These are phyloP conservation scores for Drosophila colorata DNA, from an alignment of 2,888 invertebrate species.

Conservation along the genomic window DNA sequence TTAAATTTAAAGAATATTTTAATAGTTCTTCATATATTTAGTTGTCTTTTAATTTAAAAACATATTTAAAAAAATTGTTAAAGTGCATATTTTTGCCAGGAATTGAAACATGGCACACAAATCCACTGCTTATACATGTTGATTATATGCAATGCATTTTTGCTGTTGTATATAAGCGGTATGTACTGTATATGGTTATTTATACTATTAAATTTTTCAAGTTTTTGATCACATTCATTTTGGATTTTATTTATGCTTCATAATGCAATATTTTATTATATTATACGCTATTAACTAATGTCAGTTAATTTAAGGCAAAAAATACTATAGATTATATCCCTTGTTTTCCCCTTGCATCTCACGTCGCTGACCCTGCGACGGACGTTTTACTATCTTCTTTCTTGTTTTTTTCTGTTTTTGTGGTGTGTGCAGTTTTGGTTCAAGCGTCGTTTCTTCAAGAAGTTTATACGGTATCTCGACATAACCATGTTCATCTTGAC, in stretches of 20 bases:
- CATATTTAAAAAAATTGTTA: too few relatives aligned
- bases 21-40: too few relatives aligned
- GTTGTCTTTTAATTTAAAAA: too few relatives aligned
- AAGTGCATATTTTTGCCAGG: too few relatives aligned
- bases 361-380: neutral
- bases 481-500: neutral
- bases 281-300: neutral
- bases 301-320: neutral
- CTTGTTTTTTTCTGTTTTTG: neutral
- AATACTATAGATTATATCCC: neutral
- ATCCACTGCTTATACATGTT: too few relatives aligned
- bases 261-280: neutral
- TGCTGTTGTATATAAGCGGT: too few relatives aligned
- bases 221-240: neutral
- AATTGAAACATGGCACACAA: too few relatives aligned
- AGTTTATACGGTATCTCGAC: slow-evolving; percentile 33
- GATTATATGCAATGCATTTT: too few relatives aligned
- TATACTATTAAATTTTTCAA: neutral
- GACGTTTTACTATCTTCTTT: neutral
- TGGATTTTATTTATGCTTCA: neutral
- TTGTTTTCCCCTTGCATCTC: neutral
- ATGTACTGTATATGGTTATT: too few relatives aligned
- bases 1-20: too few relatives aligned
- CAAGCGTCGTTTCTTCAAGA: slow-evolving; percentile 2
- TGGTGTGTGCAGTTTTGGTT: neutral